Conservation (phyloP, 2,888 invertebrate genomes). For the Calliphora vomitoria region DNA sequence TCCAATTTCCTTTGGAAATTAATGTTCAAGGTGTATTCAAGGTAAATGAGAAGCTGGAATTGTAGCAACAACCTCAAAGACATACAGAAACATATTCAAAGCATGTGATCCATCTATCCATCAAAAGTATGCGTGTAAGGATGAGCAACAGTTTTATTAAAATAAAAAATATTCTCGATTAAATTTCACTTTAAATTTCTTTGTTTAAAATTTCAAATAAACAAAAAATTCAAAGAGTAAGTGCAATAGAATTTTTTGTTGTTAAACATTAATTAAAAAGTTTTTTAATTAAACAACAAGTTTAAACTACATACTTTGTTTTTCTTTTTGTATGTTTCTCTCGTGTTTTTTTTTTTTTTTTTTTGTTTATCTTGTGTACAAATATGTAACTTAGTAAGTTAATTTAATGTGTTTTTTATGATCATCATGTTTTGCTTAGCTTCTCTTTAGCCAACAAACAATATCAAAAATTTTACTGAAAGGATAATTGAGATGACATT, state of each 20-base stretch:
- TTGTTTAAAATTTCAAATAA: not conserved
- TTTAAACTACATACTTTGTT: constrained; percentile 32
- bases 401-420: constrained; percentile 48
- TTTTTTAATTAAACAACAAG: constrained; percentile 68
- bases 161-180: not conserved
- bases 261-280: constrained; percentile 61
- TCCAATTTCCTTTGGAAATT: constrained; percentile 54
- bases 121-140: not conserved
- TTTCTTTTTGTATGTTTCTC: not conserved
- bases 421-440: not conserved
- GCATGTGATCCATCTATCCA: not conserved
- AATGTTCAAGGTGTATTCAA: not conserved
- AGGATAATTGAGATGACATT: constrained; percentile 35
- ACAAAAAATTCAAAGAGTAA: not conserved
- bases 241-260: constrained; percentile 34
- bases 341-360: not conserved
- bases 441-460: constrained; percentile 13
- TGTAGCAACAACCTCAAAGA: not conserved
- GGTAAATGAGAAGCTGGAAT: not conserved
- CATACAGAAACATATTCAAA: not conserved
- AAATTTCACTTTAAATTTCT: not conserved
- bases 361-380: not conserved
- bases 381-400: constrained; percentile 27
- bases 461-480: not conserved
- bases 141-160: not conserved